These are phyloP conservation scores for Myotis brandtii DNA, from an alignment of 2,113 vertebrate species.

Conservation along the genomic window DNA sequence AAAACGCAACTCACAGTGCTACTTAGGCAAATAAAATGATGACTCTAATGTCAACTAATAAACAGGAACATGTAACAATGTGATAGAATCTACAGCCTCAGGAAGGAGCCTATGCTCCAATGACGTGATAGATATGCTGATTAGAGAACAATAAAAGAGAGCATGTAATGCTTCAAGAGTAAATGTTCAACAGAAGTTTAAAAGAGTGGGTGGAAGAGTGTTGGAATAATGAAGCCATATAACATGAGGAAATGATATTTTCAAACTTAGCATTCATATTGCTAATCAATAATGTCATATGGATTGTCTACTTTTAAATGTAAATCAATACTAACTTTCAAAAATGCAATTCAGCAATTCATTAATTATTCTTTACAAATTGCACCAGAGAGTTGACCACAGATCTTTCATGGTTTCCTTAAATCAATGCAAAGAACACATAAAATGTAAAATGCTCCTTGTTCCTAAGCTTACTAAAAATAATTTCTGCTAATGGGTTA, in stretches of 20 bases:
- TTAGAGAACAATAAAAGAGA: neutral
- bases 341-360: conserved; percentile 75
- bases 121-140: neutral
- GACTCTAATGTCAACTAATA: neutral
- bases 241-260: conserved; percentile 42
- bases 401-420: conserved; percentile 48
- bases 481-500: conserved; percentile 58
- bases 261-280: conserved; percentile 56
- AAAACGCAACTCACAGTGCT: neutral
- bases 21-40: neutral
- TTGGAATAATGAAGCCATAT: neutral
- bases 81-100: neutral
- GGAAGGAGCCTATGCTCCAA: neutral
- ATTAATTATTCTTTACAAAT: conserved; percentile 76
- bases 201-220: neutral
- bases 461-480: conserved; percentile 40
- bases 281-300: conserved; percentile 69
- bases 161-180: neutral
- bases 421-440: conserved; percentile 60
- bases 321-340: conserved; percentile 69
- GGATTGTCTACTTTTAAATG: conserved; percentile 70
- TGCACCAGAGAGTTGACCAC: conserved; percentile 57
- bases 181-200: neutral
- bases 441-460: conserved; percentile 30
- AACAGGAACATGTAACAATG: neutral